Base-by-base conservation (phyloP, 2,113 vertebrate species). In the Eurypyga helias region DNA sequence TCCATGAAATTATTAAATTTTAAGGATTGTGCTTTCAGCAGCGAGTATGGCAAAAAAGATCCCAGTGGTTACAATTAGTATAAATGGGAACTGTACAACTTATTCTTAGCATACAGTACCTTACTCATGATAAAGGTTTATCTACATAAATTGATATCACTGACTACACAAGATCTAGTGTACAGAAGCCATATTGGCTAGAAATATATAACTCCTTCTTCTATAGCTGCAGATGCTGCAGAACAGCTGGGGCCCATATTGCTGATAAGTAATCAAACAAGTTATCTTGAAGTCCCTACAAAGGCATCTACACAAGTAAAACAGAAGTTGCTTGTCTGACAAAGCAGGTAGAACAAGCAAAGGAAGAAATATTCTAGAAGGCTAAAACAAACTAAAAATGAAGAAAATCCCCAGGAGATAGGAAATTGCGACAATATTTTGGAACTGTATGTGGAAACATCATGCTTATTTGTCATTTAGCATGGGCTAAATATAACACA, bases 391-490 rank as follows among this genome's bases (percentile, higher is more conserved):
- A 13, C 7, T 31, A 46, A 88, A 88, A 65, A 76, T 11, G 4
- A 72, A 69, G 33, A 71, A 67, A 83, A 65, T 61, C 6, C 36
- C 8, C 10, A 48, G 17, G 21, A 76, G 45, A 31, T 9, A 48
- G 3, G 19, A 57, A 60, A 60, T 1, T 13, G 38, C 67, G 66
- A 46, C 11, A 23, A 34, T 29, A 31, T 84, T 69, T 77, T 66
- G 26, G 16, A 70, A 12, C 9, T 33, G 1, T 51, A 13, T 14
- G 15, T 34, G 23, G 29, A 91, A 91, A 17, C 10, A 65, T 2
- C 6, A 9, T 6, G 10, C 4, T 4, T 17, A 7, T 34, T 41
- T 29, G 5, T 28, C 33, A 13, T 17, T 38, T 1, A 0, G 7
- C 20, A 14, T 5, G 7, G 17, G 11, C 33, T 43, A 10, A 9